A percentile compares a stretch with the other conserved stretches of the same genome.
These are phyloP conservation scores for Periplaneta americana DNA, from an alignment of 1,140 invertebrate genomes.

Conservation along the genomic window DNA sequence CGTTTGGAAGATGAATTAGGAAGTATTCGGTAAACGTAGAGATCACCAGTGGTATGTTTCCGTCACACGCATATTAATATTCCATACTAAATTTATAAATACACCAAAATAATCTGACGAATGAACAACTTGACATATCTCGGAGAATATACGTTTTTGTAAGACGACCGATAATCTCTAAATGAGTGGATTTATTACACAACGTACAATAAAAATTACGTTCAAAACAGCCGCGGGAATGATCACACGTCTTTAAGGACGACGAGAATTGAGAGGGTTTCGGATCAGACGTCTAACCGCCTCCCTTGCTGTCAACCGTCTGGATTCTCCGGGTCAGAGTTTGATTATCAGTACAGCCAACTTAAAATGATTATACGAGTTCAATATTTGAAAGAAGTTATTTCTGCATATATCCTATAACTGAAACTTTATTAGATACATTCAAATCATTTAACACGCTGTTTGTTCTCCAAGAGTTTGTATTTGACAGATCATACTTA, in stretches of 20 bases:
- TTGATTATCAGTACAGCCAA: not conserved
- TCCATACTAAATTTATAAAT: not conserved
- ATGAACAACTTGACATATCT: not conserved
- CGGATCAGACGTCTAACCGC: not conserved
- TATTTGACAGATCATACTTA: too few species aligned
- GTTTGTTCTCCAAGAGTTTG: too few species aligned
- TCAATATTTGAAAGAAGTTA: too few species aligned
- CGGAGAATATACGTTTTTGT: not conserved
- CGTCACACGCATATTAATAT: not conserved
- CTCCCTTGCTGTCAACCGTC: not conserved
- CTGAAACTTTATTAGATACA: too few species aligned
- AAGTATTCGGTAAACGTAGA: not conserved
- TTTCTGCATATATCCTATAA: too few species aligned
- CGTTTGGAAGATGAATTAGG: not conserved
- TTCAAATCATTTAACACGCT: too few species aligned
- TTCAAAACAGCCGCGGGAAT: too few species aligned
- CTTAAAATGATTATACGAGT: too few species aligned
- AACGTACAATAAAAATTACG: not conserved
- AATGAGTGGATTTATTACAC: not conserved
- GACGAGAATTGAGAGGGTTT: not conserved
- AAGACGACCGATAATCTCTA: not conserved
- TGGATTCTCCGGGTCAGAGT: not conserved
- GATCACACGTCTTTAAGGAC: not conserved
- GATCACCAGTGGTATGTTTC: not conserved
- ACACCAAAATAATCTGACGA: not conserved